Evolutionary conservation across 1,140 invertebrate genomes (phyloP), one percentile per base, ranked within the genome.

Genomic region (Brachionus plicatilis): DNA sequence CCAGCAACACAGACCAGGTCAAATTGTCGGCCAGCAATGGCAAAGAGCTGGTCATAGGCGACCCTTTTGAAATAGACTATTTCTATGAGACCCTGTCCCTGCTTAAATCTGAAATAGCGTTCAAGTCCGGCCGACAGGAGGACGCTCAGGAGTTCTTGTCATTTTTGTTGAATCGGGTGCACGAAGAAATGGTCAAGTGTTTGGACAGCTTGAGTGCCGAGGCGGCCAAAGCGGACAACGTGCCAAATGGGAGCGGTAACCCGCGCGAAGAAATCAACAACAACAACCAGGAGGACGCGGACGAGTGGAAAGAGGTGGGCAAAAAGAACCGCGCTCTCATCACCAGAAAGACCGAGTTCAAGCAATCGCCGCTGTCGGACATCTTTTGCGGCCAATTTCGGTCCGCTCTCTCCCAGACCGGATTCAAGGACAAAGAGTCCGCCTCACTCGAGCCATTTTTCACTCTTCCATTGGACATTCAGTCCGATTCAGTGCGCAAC

Each of bases 131-230:
- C 11, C 86, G 86, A 78, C 89, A 97, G 88, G 95, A 97, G 89
- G 96, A 97, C 90, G 96, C 96, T 0, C 96, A 97, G 89, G 96
- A 97, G 87, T 97, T 97, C 89, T 91, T 97, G 1, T 94, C 94
- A 12, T 96, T 94, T 89, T 91, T 98, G 68, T 91, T 97, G 1
- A 97, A 98, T 90, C 94, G 94, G 41, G 92, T 98, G 43, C 96
- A 97, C 89, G 96, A 98, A 89, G 96, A 98, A 91, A 97, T 98
- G 95, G 90, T 95, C 0, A 94, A 95, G 90, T 83, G 68, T 87
- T n/a, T 85, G 83, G 6, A 85, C 84, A 66, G 83, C 20, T 60
- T 47, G 8, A 78, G 68, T 33, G 17, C 27, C 47, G 50, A 29
- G n/a, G 12, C 45, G 78, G 76, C 93, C 94, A 68, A 75, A 37